Percentiles rank a stretch among this genome's conserved stretches.
These are phyloP conservation scores for Acleris laterana DNA, from an alignment of 2,888 invertebrate species.

Conservation along the genomic window DNA sequence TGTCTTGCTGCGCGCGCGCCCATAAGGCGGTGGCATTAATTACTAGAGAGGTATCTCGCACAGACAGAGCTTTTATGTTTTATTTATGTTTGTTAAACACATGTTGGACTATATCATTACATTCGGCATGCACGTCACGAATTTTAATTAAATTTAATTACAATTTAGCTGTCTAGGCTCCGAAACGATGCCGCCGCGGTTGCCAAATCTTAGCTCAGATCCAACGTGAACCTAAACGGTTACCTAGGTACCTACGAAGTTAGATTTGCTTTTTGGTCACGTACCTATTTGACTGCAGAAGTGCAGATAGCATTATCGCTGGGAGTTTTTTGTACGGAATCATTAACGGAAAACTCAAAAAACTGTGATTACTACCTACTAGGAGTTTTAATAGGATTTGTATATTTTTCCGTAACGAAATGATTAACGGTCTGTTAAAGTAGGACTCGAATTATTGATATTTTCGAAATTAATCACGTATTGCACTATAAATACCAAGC, in stretches of 20 bases:
- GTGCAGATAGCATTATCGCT: background rate
- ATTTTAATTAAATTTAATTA: slow-evolving; percentile 34
- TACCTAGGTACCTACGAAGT: slow-evolving; percentile 2
- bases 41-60: slow-evolving; percentile 36
- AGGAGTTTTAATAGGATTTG: no score
- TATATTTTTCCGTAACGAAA: no score
- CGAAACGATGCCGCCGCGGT: slow-evolving; percentile 2
- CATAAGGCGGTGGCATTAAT: slow-evolving; percentile 45
- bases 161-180: slow-evolving; percentile 18
- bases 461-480: no score
- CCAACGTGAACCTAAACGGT: slow-evolving; percentile 7
- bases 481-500: no score
- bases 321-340: background rate
- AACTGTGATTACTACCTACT: no score
- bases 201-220: slow-evolving; percentile 21
- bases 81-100: slow-evolving; percentile 43
- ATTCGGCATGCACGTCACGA: slow-evolving; percentile 33
- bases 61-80: slow-evolving; percentile 44
- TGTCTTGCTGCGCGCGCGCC: slow-evolving; percentile 48
- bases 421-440: no score
- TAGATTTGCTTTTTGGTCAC: slow-evolving; percentile 11
- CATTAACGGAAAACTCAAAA: no score
- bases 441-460: no score
- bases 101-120: slow-evolving; percentile 40
- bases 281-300: background rate